phyloP scores from a whole-genome alignment of 2,888 invertebrate species.

The Noctua pronuba region DNA sequence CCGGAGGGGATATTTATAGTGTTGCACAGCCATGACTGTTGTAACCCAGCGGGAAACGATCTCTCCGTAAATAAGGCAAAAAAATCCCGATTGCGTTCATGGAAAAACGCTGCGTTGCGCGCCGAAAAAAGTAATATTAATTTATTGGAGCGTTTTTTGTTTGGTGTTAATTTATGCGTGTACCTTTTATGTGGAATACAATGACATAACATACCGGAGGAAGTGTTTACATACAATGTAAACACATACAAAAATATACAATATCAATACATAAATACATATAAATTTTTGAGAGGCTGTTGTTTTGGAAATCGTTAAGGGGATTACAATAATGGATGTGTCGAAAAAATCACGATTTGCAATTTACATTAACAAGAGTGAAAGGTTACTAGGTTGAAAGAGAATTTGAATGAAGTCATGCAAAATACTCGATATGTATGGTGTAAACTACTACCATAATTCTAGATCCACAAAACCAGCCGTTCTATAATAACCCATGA shows the following conservation, averaged over 20 bases:
- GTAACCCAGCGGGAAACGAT: slow-evolving; percentile 78
- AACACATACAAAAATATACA: background rate
- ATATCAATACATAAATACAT: too few species aligned
- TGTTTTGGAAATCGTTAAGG: background rate
- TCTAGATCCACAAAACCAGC: background rate
- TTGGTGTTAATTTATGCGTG: slow-evolving; percentile 17
- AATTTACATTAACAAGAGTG: background rate
- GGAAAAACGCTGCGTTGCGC: slow-evolving; percentile 32
- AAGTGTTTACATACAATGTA: background rate
- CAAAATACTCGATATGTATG: too few species aligned
- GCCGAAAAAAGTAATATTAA: slow-evolving; percentile 48
- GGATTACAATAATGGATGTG: background rate
- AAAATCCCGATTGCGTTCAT: slow-evolving; percentile 65
- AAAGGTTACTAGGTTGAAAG: background rate
- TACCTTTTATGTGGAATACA: slow-evolving; percentile 16
- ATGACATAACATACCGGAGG: background rate
- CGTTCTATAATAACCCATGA: background rate
- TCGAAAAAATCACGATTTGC: too few species aligned
- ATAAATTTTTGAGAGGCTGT: background rate
- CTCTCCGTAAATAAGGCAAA: slow-evolving; percentile 79
- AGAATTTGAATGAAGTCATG: too few species aligned
- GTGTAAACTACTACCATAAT: background rate
- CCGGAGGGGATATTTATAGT: slow-evolving; percentile 81
- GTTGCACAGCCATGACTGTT: slow-evolving; percentile 74
- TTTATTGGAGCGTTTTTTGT: slow-evolving; percentile 40